phyloP scores from a whole-genome alignment of 2,888 invertebrate genomes.

The Zaprionus lineosus region DNA sequence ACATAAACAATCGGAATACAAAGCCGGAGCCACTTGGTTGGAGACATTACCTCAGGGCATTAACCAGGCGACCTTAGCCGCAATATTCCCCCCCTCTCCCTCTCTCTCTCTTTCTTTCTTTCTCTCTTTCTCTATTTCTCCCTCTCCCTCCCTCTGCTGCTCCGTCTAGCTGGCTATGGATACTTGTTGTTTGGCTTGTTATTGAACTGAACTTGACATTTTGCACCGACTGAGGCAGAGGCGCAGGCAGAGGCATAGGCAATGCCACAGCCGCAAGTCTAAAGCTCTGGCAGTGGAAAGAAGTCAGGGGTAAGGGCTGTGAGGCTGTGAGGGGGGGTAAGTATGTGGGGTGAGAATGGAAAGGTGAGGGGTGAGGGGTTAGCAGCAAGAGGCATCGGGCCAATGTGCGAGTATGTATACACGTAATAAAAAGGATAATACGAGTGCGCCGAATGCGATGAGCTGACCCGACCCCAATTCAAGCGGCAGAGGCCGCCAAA shows the following conservation, averaged over 20 bases:
- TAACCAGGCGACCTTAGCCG: slow-evolving; percentile 17
- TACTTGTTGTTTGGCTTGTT: slow-evolving; percentile 62
- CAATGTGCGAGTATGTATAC: slow-evolving; percentile 27
- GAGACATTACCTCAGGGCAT: no score
- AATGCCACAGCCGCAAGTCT: slow-evolving; percentile 15
- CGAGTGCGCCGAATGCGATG: slow-evolving; percentile 42
- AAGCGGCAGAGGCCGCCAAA: slow-evolving; percentile 44
- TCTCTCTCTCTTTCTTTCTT: no score
- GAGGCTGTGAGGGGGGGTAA: background rate
- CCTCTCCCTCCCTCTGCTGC: no score
- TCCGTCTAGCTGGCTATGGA: background rate
- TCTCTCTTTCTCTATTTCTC: no score
- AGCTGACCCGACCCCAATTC: slow-evolving; percentile 70
- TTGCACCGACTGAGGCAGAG: slow-evolving; percentile 54
- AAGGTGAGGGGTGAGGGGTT: background rate
- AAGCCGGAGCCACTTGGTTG: no score
- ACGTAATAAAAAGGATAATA: slow-evolving; percentile 73
- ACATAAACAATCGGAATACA: no score
- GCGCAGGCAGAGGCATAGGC: slow-evolving; percentile 29
- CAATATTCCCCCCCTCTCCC: no score
- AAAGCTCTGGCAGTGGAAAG: slow-evolving; percentile 11
- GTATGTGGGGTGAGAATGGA: slow-evolving; percentile 1
- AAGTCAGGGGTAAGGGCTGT: background rate
- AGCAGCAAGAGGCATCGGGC: background rate
- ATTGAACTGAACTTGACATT: slow-evolving; percentile 83